Conservation (phyloP, 1,140 invertebrate genomes). For the Caenorhabditis latens region DNA sequence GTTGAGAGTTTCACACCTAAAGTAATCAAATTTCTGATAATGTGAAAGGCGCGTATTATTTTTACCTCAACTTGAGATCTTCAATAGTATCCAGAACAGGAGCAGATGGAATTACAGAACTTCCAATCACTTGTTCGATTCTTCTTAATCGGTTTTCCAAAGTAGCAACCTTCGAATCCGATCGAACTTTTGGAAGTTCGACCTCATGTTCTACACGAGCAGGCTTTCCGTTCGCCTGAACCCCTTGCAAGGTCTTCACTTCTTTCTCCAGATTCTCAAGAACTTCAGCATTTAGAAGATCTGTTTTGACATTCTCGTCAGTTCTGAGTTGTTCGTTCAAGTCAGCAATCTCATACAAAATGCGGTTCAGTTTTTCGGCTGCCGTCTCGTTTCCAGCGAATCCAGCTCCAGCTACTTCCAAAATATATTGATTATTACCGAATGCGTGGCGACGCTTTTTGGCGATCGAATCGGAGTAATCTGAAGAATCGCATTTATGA, state of each 20-base stretch:
- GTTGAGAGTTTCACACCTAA: slow-evolving; percentile 60
- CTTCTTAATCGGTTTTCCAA: slow-evolving; percentile 35
- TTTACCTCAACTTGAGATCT: slow-evolving; percentile 56
- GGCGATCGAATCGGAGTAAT: slow-evolving; percentile 68
- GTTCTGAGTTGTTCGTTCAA: slow-evolving; percentile 25
- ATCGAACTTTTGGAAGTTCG: slow-evolving; percentile 30
- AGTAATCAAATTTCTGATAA: too few species aligned
- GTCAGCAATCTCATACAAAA: slow-evolving; percentile 54
- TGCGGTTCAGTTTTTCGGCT: slow-evolving; percentile 59
- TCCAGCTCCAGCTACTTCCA: slow-evolving; percentile 65
- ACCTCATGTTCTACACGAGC: not conserved
- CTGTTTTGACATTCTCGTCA: slow-evolving; percentile 35
- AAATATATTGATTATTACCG: slow-evolving; percentile 62
- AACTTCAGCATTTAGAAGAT: slow-evolving; percentile 35
- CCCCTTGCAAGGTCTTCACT: slow-evolving; percentile 26
- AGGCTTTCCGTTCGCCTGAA: not conserved
- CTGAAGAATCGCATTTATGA: slow-evolving; percentile 22
- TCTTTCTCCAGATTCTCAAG: slow-evolving; percentile 47
- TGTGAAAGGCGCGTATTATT: too few species aligned
- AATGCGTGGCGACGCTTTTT: slow-evolving; percentile 65
- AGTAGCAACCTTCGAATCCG: slow-evolving; percentile 30
- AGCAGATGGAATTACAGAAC: slow-evolving; percentile 11
- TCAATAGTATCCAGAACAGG: slow-evolving; percentile 59
- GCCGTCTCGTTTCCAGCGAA: slow-evolving; percentile 38
- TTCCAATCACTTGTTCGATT: slow-evolving; percentile 49